A percentile compares a stretch with the other conserved stretches of the same genome.
phyloP scores from a whole-genome alignment of 2,888 invertebrate species.

The Girardia tigrina region DNA sequence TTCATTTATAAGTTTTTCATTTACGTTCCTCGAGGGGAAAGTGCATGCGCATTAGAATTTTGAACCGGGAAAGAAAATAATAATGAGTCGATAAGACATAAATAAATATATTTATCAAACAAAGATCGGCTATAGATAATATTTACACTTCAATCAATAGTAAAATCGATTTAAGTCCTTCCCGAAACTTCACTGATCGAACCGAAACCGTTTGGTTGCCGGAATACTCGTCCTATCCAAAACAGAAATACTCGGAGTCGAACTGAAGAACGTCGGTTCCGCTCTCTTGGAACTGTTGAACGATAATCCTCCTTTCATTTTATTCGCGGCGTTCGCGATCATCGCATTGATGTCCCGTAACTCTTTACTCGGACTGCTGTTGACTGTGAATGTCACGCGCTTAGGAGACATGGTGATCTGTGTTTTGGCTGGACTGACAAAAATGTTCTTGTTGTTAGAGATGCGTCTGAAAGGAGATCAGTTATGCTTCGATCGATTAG shows the following conservation, averaged over 20 bases:
- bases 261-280: constrained; percentile 8
- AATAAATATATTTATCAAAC: too few relatives aligned
- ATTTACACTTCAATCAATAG: too few relatives aligned
- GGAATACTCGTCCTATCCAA: background rate
- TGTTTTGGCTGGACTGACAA: constrained; percentile 30
- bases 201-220: background rate
- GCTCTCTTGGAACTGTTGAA: constrained; percentile 10
- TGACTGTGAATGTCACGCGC: constrained; percentile 26
- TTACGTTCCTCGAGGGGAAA: too few relatives aligned
- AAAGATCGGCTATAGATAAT: too few relatives aligned
- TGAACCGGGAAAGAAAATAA: too few relatives aligned
- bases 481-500: background rate
- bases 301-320: background rate
- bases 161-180: too few relatives aligned
- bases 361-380: constrained; percentile 34
- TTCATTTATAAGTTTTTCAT: too few relatives aligned
- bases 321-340: constrained; percentile 29
- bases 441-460: constrained; percentile 25
- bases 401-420: constrained; percentile 27
- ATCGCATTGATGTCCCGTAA: constrained; percentile 30
- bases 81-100: too few relatives aligned
- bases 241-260: background rate
- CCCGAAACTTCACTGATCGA: constrained; percentile 5
- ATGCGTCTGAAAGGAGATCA: background rate
- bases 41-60: too few relatives aligned